Base-by-base conservation (phyloP, 2,888 invertebrate species). In the Argyresthia albistria region DNA sequence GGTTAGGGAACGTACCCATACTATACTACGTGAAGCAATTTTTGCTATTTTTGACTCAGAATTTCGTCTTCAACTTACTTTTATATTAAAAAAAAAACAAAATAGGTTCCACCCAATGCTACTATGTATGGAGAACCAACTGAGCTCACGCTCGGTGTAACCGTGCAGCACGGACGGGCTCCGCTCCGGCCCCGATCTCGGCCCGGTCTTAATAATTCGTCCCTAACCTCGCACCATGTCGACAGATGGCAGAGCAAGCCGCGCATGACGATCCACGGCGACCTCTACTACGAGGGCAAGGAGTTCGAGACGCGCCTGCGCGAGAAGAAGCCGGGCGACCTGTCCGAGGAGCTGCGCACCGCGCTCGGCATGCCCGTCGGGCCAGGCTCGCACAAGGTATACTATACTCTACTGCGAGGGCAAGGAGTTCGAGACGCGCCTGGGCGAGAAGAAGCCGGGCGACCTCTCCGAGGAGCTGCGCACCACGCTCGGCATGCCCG, bases 281-380 rank as follows among this genome's bases (percentile, higher is more conserved):
- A 99, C 82, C 88, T 99, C 8, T 99, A 99, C 78, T 99, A 99
- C 75, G 99, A 99, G 79, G 98, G 99, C 46, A 99, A 99, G 78
- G 99, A 99, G 82, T 97, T 98, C 75, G 99, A 99, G 81, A 99
- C 99, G 0, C 90, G 98, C 39, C 88, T 99, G 55, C 96, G 97
- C 55, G 99, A 99, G 77, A 99, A 99, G 83, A 99, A 99, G 70
- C 99, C 99, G 0, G 99, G 99, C 0, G 98, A 99, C 72, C 80
- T 99, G 39, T 95, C 97, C 0, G 98, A 99, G 72, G 99, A 99
- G 68, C 77, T 99, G 56, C 89, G 98, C 50, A 98, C 97, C 2
- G 98, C 99, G 0, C 89, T 99, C 48, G 99, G 99, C 35, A 99
- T 99, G 99, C 99, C 99, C 0, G 95, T 98, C 9, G 99, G 99